These are phyloP conservation scores for Lepidotrigona ventralis DNA, from an alignment of 1,140 invertebrate genomes.

Conservation along the genomic window DNA sequence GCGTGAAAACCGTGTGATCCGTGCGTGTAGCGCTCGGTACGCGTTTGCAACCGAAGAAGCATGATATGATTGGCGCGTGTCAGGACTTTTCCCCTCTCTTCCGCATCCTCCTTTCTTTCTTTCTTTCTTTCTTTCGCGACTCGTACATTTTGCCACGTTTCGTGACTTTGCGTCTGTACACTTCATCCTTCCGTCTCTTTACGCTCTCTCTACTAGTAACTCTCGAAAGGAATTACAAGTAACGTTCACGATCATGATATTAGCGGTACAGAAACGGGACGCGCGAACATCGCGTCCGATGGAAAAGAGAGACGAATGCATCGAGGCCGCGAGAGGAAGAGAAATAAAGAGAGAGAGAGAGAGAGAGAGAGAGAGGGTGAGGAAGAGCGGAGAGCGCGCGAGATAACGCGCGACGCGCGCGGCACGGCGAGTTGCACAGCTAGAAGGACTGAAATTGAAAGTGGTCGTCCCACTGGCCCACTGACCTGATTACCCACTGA, in stretches of 20 bases:
- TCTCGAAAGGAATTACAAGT: neutral
- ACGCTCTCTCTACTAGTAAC: neutral
- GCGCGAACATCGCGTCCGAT: no score
- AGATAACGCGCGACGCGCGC: conserved; percentile 64
- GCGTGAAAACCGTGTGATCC: neutral
- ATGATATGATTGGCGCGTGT: conserved; percentile 66
- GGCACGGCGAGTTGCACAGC: conserved; percentile 58
- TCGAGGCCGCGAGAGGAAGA: conserved; percentile 11
- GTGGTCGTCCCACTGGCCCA: conserved; percentile 80
- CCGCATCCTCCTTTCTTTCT: conserved; percentile 22
- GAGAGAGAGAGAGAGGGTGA: conserved; percentile 26
- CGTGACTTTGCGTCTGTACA: neutral
- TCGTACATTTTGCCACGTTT: neutral
- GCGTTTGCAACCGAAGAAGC: conserved; percentile 53
- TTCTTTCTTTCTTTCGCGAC: conserved; percentile 5
- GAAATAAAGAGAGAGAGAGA: neutral
- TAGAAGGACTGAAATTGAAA: conserved; percentile 80
- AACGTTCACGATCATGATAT: neutral
- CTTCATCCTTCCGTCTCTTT: neutral
- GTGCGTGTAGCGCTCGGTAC: neutral
- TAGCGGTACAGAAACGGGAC: neutral
- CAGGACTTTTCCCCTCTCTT: conserved; percentile 18
- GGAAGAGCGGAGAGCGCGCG: conserved; percentile 27
- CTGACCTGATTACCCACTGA: conserved; percentile 82
- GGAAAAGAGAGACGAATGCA: conserved; percentile 13